These are phyloP conservation scores for Hycleus phaleratus DNA, from an alignment of 1,140 invertebrate genomes.

Conservation along the genomic window DNA sequence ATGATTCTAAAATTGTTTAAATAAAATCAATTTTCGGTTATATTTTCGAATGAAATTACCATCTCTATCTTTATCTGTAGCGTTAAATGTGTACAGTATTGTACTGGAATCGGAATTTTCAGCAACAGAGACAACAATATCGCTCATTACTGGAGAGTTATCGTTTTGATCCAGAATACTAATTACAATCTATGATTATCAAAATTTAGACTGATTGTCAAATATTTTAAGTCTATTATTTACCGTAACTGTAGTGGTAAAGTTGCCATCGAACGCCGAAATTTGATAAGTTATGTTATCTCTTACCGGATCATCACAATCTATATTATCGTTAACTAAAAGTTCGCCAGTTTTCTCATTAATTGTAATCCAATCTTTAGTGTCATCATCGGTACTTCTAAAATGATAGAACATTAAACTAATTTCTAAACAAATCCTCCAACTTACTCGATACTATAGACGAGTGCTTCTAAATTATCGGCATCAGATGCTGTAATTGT, in stretches of 20 bases:
- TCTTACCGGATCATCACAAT: constrained; percentile 41
- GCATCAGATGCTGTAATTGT: constrained; percentile 46
- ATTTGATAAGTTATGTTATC: constrained; percentile 43
- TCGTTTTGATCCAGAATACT: constrained; percentile 47
- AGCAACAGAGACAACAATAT: constrained; percentile 34
- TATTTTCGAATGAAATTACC: constrained; percentile 31
- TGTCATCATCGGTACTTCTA: constrained; percentile 39
- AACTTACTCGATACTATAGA: constrained; percentile 33
- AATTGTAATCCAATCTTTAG: constrained; percentile 40
- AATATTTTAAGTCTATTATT: background rate
- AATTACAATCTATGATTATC: constrained; percentile 43
- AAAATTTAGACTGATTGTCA: background rate
- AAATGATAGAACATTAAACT: constrained; percentile 10
- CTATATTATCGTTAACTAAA: constrained; percentile 41
- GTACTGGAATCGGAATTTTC: constrained; percentile 4
- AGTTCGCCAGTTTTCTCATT: constrained; percentile 42
- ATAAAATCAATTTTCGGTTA: too few relatives aligned
- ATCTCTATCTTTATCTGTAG: constrained; percentile 47
- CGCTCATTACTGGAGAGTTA: constrained; percentile 36
- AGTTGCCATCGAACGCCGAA: constrained; percentile 41
- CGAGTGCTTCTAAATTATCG: constrained; percentile 39
- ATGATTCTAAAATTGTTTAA: constrained; percentile 15
- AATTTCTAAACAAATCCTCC: background rate
- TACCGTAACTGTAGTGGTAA: constrained; percentile 23
- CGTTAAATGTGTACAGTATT: too few relatives aligned